Conservation (phyloP, 2,113 vertebrate species). For the Semnornis frantzii region DNA sequence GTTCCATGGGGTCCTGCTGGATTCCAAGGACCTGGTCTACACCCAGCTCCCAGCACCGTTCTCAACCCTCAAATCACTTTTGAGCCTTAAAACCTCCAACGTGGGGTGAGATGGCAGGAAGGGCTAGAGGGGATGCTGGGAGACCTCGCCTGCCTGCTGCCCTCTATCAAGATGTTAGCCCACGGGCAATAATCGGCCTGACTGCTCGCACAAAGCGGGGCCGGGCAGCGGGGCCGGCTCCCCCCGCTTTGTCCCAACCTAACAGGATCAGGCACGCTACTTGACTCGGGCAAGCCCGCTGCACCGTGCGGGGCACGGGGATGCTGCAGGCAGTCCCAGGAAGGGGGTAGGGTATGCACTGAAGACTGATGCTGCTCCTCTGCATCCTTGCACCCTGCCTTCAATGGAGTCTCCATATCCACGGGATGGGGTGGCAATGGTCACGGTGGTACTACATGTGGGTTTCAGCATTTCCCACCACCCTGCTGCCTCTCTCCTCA, state of each 20-base stretch:
- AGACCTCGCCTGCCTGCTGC: not conserved
- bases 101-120: not conserved
- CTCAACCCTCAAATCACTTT: not conserved
- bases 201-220: constrained; percentile 81
- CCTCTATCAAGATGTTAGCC: constrained; percentile 89
- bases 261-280: constrained; percentile 94
- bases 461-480: not conserved
- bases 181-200: constrained; percentile 87
- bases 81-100: not conserved
- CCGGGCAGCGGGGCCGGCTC: constrained; percentile 54
- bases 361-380: not conserved
- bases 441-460: not conserved
- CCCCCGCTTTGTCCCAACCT: constrained; percentile 82
- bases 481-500: constrained; percentile 47
- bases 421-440: no score
- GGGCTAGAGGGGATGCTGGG: not conserved
- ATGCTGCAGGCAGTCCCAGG: not conserved
- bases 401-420: accelerated
- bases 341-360: not conserved
- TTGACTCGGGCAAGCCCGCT: constrained; percentile 77
- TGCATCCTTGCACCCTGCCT: not conserved
- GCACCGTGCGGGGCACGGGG: not conserved
- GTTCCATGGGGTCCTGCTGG: not conserved
- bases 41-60: not conserved
- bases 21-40: not conserved